Conservation (phyloP, 2,797 vertebrate species). For the Mionectes olivaceus region DNA sequence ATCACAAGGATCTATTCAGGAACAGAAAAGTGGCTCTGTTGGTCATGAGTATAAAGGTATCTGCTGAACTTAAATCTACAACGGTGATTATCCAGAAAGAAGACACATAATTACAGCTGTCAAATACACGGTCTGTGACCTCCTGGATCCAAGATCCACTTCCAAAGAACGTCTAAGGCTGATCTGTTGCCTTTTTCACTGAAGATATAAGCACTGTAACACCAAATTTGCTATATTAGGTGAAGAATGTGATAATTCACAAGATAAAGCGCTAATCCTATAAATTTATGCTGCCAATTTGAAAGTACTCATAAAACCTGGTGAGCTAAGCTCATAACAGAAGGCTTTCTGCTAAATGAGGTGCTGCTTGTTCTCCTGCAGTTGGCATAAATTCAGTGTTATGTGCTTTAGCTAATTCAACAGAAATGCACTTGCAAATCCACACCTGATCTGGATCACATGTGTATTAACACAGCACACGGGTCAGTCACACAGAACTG, state of each 20-base stretch:
- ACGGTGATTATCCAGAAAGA: neutral
- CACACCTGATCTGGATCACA: constrained; percentile 40
- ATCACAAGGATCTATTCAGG: neutral
- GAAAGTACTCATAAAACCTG: neutral
- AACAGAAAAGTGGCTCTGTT: neutral
- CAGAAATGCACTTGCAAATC: constrained; percentile 7
- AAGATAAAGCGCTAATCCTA: neutral
- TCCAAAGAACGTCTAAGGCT: neutral
- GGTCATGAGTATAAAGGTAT: neutral
- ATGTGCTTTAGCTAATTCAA: neutral
- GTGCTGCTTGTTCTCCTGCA: constrained; percentile 1
- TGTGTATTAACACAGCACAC: neutral
- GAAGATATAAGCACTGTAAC: neutral
- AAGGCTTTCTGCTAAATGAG: constrained; percentile 30
- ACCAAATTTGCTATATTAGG: neutral
- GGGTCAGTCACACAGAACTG: neutral
- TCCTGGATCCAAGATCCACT: neutral
- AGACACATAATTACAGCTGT: neutral
- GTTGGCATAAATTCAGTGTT: constrained; percentile 10
- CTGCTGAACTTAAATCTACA: neutral
- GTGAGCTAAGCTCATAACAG: constrained; percentile 32
- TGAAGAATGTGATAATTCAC: neutral
- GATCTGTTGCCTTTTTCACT: neutral
- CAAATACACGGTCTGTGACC: neutral
- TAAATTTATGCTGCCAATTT: neutral